Base-by-base conservation (phyloP, 1,140 invertebrate species). In the Drosophila arizonae region DNA sequence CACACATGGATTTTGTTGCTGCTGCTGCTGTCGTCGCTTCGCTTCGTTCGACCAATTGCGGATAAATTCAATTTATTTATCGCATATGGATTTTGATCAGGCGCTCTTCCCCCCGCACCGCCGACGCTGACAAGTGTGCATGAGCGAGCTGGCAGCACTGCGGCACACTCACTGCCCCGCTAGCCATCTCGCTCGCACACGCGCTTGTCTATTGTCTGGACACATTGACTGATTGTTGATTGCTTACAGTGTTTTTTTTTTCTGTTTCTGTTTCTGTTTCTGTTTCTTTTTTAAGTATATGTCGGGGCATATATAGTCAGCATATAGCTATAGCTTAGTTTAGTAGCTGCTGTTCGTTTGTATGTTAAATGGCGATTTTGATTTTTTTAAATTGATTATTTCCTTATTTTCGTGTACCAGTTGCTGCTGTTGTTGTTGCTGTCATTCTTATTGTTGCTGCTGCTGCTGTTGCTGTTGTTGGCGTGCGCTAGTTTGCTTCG, bases 41-140 rank as follows among this genome's bases (percentile, higher is more conserved):
- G 17, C 39, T 64, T 60, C 61, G 26, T 78, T 84, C 88, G 80
- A 90, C 88, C 88, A 90, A 90, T 90, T 90, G 88, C 88, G 88
- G 88, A 90, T 90, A 90, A 90, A 90, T 90, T 90, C 88, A 90
- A 90, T 90, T 90, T 84, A 90, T 90, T 90, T 88, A 90, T 87
- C 77, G 79, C 87, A 90, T 90, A 90, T 87, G 79, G 88, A 90
- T 87, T 90, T 75, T 79, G 77, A 81, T 87, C 84, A 70, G 71
- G 64, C 68, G 50, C 15, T 11, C 3, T 3, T 24, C 21, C 21
- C 21, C 21, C 21, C 17, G 17, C 17, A 17, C 17, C 17, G 17
- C 17, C 17, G 17, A 9, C 17, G 15, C 51, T 21, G 10, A 11
- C 15, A 9, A n/a, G 52, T 46, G 43, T 21, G 43, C 43, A 15